These are phyloP conservation scores for Drosophila quasianomalipes DNA, from an alignment of 2,888 invertebrate species.

Conservation along the genomic window DNA sequence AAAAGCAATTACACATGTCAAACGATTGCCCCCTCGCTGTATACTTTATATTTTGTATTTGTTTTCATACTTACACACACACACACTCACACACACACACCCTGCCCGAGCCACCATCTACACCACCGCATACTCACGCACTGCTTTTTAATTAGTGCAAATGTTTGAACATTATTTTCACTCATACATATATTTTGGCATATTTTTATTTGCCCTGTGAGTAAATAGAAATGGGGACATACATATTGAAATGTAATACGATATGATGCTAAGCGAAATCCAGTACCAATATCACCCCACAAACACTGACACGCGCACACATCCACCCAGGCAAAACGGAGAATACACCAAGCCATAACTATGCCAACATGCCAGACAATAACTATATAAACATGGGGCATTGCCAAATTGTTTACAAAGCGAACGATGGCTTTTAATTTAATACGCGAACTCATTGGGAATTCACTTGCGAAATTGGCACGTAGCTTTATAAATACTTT, in stretches of 20 bases:
- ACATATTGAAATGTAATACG: conserved; percentile 60
- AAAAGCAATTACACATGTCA: conserved; percentile 78
- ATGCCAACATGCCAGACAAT: conserved; percentile 31
- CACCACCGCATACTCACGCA: background rate
- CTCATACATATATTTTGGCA: conserved; percentile 44
- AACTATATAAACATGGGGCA: conserved; percentile 41
- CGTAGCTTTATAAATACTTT: conserved; percentile 9
- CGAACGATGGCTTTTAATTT: conserved; percentile 60
- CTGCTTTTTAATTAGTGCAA: conserved; percentile 73
- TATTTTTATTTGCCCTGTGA: conserved; percentile 65
- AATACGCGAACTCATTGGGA: conserved; percentile 43
- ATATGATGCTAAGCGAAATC: conserved; percentile 23
- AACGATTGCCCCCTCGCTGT: conserved; percentile 33
- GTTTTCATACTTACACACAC: conserved; percentile 23
- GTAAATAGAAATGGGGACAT: conserved; percentile 55
- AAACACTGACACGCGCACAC: background rate
- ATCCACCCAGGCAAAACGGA: background rate
- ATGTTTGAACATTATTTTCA: conserved; percentile 77
- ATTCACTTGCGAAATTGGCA: conserved; percentile 7
- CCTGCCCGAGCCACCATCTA: background rate
- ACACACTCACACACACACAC: conserved; percentile 6
- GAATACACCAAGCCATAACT: conserved; percentile 6
- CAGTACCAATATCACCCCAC: background rate
- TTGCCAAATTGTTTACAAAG: conserved; percentile 54
- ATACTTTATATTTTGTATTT: conserved; percentile 50